A percentile compares a stretch with the other conserved stretches of the same genome.
phyloP scores from a whole-genome alignment of 2,113 vertebrate species.

The Apodemus sylvaticus region DNA sequence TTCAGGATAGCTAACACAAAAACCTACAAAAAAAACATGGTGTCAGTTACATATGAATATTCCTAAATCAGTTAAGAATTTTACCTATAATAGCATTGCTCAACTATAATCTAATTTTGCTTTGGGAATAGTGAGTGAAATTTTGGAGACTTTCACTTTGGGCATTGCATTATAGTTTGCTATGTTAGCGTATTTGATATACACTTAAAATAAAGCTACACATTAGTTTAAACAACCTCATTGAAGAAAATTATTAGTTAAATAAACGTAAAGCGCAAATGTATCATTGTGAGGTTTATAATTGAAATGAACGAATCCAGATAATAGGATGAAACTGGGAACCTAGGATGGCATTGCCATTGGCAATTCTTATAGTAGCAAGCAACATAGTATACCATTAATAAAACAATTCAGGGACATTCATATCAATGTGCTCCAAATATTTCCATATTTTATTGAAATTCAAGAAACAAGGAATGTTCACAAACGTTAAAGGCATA shows the following conservation, averaged over 20 bases:
- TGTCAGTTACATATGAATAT: not conserved
- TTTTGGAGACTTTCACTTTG: not conserved
- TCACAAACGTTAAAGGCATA: no score
- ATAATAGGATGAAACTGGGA: no score
- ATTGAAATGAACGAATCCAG: no score
- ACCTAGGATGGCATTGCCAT: no score
- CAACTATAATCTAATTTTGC: not conserved
- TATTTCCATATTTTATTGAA: no score
- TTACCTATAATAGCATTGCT: not conserved
- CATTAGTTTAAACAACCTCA: not conserved
- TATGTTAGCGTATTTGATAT: not conserved
- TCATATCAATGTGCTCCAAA: no score
- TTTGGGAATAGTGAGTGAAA: not conserved
- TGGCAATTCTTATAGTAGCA: no score
- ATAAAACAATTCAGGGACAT: no score
- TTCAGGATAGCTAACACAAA: not conserved
- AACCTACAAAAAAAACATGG: not conserved
- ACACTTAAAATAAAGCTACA: not conserved
- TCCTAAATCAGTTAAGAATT: not conserved
- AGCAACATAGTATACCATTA: no score
- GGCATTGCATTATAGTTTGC: not conserved
- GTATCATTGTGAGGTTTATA: no score
- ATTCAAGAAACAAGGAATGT: no score
- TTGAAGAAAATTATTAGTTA: not conserved
- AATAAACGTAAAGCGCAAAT: not conserved